phyloP scores from a whole-genome alignment of 2,113 vertebrate species.

The Mormoops blainvillei region DNA sequence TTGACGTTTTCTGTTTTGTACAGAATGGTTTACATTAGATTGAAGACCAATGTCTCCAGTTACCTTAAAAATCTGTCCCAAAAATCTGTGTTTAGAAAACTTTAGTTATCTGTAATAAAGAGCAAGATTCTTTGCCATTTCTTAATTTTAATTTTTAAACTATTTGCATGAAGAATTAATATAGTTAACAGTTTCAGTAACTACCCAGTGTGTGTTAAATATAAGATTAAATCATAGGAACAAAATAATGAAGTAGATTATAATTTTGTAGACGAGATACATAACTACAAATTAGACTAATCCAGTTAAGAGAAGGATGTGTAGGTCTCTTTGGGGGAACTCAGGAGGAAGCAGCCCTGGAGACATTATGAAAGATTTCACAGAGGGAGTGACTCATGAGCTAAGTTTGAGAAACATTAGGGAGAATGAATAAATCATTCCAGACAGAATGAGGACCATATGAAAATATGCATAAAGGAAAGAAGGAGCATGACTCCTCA shows the following conservation, averaged over 20 bases:
- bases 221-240: not conserved
- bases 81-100: not conserved
- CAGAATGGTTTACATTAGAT: constrained; percentile 11
- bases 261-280: not conserved
- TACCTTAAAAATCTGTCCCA: constrained; percentile 13
- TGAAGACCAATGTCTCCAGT: not conserved
- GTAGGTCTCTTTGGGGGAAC: not conserved
- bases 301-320: not conserved
- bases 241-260: not conserved
- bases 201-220: not conserved
- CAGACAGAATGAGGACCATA: not conserved
- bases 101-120: not conserved
- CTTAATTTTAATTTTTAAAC: constrained; percentile 11
- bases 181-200: not conserved
- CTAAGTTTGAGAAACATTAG: not conserved
- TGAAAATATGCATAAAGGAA: not conserved
- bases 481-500: not conserved
- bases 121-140: not conserved
- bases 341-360: not conserved
- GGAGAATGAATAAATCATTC: not conserved
- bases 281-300: not conserved
- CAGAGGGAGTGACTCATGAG: not conserved
- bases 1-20: constrained; percentile 44
- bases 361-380: not conserved
- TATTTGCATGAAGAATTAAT: constrained; percentile 3